Percentiles rank a stretch among this genome's conserved stretches.
Conservation (phyloP, 37 sponge, comb jelly and placozoan genomes). For the Spongia lamella region DNA sequence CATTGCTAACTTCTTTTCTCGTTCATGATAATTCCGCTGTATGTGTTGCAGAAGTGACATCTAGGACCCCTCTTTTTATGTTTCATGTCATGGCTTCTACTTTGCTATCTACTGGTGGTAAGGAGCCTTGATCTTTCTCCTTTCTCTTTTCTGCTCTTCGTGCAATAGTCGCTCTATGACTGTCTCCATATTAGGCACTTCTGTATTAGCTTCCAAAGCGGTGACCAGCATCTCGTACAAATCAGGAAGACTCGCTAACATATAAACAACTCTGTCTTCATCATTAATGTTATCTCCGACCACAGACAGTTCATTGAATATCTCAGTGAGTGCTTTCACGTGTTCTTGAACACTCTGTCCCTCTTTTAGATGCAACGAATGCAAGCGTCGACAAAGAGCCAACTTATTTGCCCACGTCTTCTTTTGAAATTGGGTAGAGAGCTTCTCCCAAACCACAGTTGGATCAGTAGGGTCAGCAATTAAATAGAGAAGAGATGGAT, state of each 20-base stretch:
- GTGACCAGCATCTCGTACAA: slow-evolving; percentile 44
- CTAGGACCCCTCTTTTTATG: slow-evolving; percentile 17
- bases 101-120: too few relatives aligned
- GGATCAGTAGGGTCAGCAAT: slow-evolving; percentile 55
- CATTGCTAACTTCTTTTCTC: too few relatives aligned
- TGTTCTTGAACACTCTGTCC: slow-evolving; percentile 56
- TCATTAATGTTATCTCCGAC: slow-evolving; percentile 31
- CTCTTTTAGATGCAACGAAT: slow-evolving; percentile 45
- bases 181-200: slow-evolving; percentile 21
- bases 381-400: slow-evolving; percentile 18
- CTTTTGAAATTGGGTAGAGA: slow-evolving; percentile 54
- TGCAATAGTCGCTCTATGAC: slow-evolving; percentile 40
- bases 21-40: slow-evolving; percentile 7
- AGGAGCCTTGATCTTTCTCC: not conserved
- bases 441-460: slow-evolving; percentile 48
- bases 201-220: slow-evolving; percentile 44
- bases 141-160: slow-evolving; percentile 19
- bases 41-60: slow-evolving; percentile 36
- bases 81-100: slow-evolving; percentile 14
- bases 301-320: slow-evolving; percentile 42
- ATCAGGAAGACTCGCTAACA: slow-evolving; percentile 59
- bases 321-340: slow-evolving; percentile 46
- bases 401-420: slow-evolving; percentile 59
- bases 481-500: slow-evolving; percentile 44
- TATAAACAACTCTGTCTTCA: slow-evolving; percentile 56